Conservation (phyloP, 2,797 vertebrate genomes). For the Ceyx erithaca region DNA sequence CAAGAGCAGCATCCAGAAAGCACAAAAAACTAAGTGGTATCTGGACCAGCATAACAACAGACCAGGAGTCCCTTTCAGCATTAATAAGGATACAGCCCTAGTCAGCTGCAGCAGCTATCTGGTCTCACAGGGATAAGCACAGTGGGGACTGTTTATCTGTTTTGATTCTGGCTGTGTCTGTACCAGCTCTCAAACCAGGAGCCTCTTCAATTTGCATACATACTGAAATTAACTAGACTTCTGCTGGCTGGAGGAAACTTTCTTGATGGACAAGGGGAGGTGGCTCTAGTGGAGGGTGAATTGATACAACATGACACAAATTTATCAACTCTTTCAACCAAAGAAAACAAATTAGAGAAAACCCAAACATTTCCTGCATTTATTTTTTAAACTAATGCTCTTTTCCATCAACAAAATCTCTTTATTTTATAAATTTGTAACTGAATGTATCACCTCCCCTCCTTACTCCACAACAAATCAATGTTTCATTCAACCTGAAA, state of each 20-base stretch:
- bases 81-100: not conserved
- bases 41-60: not conserved
- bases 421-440: constrained; percentile 11
- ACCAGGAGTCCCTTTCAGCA: not conserved
- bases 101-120: not conserved
- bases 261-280: not conserved
- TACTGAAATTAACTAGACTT: not conserved
- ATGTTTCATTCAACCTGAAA: constrained; percentile 36
- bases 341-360: not conserved
- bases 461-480: constrained; percentile 17
- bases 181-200: fast-evolving
- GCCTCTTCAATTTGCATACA: not conserved
- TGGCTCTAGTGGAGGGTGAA: not conserved
- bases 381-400: not conserved
- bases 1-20: not conserved
- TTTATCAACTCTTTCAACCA: not conserved
- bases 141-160: not conserved
- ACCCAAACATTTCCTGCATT: fast-evolving
- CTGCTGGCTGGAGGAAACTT: not conserved
- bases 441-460: not conserved
- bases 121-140: not conserved
- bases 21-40: not conserved
- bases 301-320: not conserved
- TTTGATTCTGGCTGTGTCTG: not conserved
- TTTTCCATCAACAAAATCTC: not conserved